phyloP scores from a whole-genome alignment of 2,888 invertebrate genomes.

The Lutraria lutraria region DNA sequence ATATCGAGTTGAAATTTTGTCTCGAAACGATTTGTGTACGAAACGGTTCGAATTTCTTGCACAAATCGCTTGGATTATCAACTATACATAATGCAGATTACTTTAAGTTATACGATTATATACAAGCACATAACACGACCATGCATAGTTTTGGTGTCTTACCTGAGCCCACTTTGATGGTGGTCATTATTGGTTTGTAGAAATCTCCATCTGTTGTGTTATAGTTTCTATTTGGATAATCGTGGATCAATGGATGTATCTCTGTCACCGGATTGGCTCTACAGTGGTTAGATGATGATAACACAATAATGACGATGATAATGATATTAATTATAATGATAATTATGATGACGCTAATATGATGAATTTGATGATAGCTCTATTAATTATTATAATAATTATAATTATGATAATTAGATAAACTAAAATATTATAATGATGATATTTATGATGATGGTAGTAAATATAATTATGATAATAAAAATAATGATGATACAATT shows the following conservation, averaged over 20 bases:
- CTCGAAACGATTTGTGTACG: too few species aligned
- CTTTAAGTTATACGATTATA: not conserved
- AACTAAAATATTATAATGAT: too few species aligned
- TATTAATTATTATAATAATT: too few species aligned
- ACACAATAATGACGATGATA: conserved; percentile 1
- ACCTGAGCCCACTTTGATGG: conserved; percentile 35
- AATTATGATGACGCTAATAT: too few species aligned
- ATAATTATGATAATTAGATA: too few species aligned
- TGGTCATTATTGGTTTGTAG: conserved; percentile 31
- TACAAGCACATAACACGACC: not conserved
- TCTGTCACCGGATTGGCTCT: conserved; percentile 61
- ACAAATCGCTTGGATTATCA: not conserved
- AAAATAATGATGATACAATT: too few species aligned
- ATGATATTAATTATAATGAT: not conserved
- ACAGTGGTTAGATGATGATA: conserved; percentile 1
- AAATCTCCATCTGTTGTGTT: conserved; percentile 49
- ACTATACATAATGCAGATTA: not conserved
- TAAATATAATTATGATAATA: too few species aligned
- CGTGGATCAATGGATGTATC: conserved; percentile 63
- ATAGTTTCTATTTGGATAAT: conserved; percentile 58
- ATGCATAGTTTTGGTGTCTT: conserved; percentile 3
- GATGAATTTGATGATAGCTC: too few species aligned
- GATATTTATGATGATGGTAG: too few species aligned
- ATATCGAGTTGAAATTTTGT: not conserved
- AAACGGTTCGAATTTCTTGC: too few species aligned